Evolutionary conservation across 2,113 vertebrate species (phyloP).

Genomic region (Orientallactaga bullata): DNA sequence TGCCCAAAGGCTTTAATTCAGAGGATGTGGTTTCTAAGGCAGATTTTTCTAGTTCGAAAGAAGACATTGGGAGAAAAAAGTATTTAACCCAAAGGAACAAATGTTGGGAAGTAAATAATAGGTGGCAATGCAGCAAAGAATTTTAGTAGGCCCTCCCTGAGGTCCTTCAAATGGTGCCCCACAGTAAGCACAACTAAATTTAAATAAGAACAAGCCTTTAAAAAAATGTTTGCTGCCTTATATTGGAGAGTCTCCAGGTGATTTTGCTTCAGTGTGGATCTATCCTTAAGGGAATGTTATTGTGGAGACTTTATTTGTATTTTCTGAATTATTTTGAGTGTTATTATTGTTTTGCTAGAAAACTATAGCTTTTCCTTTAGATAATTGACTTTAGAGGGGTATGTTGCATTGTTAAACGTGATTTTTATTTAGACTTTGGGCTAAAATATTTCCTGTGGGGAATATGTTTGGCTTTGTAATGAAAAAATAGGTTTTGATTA

Average conservation of each 20-base stretch:
- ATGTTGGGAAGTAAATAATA: background rate
- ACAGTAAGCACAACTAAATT: background rate
- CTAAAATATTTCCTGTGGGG: slow-evolving; percentile 70
- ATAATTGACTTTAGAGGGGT: slow-evolving; percentile 63
- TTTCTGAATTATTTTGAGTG: slow-evolving; percentile 73
- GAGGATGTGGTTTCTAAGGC: background rate
- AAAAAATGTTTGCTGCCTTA: background rate
- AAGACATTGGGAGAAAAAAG: slow-evolving; percentile 13
- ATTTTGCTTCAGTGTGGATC: slow-evolving; percentile 28
- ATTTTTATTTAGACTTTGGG: slow-evolving; percentile 76
- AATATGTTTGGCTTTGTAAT: slow-evolving; percentile 73
- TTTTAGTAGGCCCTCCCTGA: background rate
- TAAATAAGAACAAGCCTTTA: background rate
- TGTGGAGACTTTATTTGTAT: slow-evolving; percentile 51
- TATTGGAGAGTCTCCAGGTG: background rate
- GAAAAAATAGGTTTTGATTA: slow-evolving; percentile 78
- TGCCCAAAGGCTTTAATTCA: slow-evolving; percentile 2
- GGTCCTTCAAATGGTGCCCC: background rate
- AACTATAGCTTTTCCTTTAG: slow-evolving; percentile 72
- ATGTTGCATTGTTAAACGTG: slow-evolving; percentile 68
- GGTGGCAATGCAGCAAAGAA: background rate
- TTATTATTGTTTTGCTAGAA: slow-evolving; percentile 73
- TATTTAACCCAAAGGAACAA: slow-evolving; percentile 23
- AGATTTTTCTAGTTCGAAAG: slow-evolving; percentile 54
- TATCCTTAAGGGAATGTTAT: slow-evolving; percentile 49